phyloP scores from a whole-genome alignment of 2,888 invertebrate genomes.

The Timema podura region DNA sequence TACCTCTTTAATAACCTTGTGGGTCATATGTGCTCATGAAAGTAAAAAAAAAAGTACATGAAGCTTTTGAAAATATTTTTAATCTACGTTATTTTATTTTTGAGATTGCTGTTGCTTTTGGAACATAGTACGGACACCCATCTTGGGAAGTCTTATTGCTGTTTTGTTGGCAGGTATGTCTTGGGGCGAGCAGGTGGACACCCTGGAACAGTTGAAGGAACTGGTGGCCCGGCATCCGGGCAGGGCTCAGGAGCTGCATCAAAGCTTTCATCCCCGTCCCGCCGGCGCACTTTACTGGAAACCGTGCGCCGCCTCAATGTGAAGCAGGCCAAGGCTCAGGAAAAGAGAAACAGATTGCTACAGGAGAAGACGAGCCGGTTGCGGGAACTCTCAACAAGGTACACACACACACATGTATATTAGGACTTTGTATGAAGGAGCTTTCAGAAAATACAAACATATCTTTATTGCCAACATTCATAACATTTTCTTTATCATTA shows the following conservation, averaged over 20 bases:
- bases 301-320: conserved; percentile 77
- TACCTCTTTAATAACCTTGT: too few relatives aligned
- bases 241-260: conserved; percentile 86
- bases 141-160: too few relatives aligned
- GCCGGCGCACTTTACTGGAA: conserved; percentile 79
- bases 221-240: conserved; percentile 87
- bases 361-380: conserved; percentile 81
- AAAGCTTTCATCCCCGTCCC: conserved; percentile 85
- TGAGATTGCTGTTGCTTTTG: too few relatives aligned
- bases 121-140: too few relatives aligned
- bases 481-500: too few relatives aligned
- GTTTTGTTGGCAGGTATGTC: conserved; percentile 55
- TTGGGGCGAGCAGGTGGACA: conserved; percentile 82
- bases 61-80: too few relatives aligned
- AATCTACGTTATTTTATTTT: too few relatives aligned
- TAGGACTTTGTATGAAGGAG: too few relatives aligned
- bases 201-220: conserved; percentile 70
- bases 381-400: conserved; percentile 83
- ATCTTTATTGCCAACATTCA: too few relatives aligned
- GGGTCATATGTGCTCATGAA: too few relatives aligned
- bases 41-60: too few relatives aligned
- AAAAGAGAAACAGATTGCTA: conserved; percentile 75
- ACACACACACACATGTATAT: not conserved
- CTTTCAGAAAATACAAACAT: too few relatives aligned
- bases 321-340: conserved; percentile 87